These are phyloP conservation scores for Lithosia quadra DNA, from an alignment of 2,888 invertebrate species.

Conservation along the genomic window DNA sequence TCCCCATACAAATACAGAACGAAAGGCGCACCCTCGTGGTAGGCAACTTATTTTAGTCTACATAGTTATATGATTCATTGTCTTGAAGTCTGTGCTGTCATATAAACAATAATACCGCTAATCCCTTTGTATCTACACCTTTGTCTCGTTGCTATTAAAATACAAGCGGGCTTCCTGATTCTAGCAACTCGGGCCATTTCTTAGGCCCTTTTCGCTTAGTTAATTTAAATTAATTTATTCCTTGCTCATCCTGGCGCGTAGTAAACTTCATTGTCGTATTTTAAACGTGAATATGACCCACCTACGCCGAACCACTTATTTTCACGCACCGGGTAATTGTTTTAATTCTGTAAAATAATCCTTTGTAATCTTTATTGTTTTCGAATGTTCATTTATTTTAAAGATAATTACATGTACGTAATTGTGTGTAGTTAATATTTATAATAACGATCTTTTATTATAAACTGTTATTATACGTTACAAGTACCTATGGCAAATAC, in stretches of 20 bases:
- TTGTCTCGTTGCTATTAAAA: conserved; percentile 78
- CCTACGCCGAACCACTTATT: conserved; percentile 48
- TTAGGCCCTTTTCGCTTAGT: conserved; percentile 78
- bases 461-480: neutral
- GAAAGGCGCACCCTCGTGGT: conserved; percentile 24
- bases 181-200: conserved; percentile 72
- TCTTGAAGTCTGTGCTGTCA: conserved; percentile 54
- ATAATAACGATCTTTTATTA: neutral
- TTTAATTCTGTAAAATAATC: conserved; percentile 42
- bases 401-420: neutral
- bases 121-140: conserved; percentile 77
- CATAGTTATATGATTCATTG: conserved; percentile 55
- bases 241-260: conserved; percentile 66
- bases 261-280: conserved; percentile 67
- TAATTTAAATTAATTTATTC: conserved; percentile 84
- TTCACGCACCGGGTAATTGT: conserved; percentile 41
- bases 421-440: neutral
- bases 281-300: conserved; percentile 55
- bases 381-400: conserved; percentile 25
- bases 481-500: neutral
- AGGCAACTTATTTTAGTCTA: conserved; percentile 49
- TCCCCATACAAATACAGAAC: conserved; percentile 25
- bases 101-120: conserved; percentile 71
- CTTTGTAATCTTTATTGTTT: conserved; percentile 38
- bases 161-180: conserved; percentile 75